Evolutionary conservation across 37 sponge, comb jelly and placozoan genomes (phyloP), one percentile per base, ranked within the genome.

Genomic region (Dysidea cf. avara): DNA sequence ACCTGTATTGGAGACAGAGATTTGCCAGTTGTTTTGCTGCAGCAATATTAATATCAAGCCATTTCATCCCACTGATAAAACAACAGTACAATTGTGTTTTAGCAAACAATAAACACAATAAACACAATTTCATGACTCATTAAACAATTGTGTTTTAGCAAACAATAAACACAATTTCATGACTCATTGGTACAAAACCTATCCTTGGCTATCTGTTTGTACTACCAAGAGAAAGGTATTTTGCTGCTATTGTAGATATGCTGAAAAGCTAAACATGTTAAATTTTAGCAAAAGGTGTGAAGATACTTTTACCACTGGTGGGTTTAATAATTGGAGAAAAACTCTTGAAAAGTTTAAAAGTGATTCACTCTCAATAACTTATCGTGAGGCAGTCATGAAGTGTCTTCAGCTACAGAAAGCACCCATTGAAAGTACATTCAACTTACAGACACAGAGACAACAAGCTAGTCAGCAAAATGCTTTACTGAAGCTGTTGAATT

Each of bases 321-420:
- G 84, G 2, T 84, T 84, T 55, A 58, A 70, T 28, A 84, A 84
- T 50, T 84, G 75, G 76, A 84, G 69, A 48, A 84, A 84, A 35
- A 77, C 76, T 24, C 24, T 65, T 20, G 52, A 34, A 59, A 76
- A 76, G 53, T 76, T 76, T 64, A 37, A 49, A 40, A 65, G 20
- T 21, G 67, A 59, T 53, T 32, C 65, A 33, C 56, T 34, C 33
- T 69, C 37, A 47, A 14, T 20, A 21, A 38, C 34, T 47, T 77
- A 84, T 38, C 29, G 25, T 3, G 61, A 63, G 17, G 76, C 81
- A 51, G 56, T 51, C 14, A 53, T 81, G 66, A 72, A 81, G 53
- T 54, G 78, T 12, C 20, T 47, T 12, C 30, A n/a, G 25, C 26
- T 55, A 16, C 25, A 22, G 14, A 64, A 13, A 20, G 25, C 63